Evolutionary conservation across 2,797 vertebrate species (phyloP).

Genomic region (Vultur gryphus): DNA sequence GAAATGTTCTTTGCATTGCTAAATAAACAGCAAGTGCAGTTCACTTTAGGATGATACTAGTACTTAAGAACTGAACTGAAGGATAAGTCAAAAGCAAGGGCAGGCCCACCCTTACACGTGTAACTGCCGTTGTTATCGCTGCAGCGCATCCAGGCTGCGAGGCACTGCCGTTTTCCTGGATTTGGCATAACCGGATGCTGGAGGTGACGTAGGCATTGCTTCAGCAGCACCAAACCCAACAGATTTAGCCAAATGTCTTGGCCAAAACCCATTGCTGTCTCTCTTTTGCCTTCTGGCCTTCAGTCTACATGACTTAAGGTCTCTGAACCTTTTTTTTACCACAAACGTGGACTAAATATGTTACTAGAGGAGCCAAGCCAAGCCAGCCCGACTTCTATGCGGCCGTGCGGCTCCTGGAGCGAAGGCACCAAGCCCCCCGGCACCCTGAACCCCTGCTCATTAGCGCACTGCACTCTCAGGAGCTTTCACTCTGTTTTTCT

Average conservation of each 20-base stretch:
- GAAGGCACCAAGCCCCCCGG: neutral
- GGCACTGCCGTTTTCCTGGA: fast-evolving
- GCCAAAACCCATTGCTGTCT: neutral
- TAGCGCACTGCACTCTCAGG: fast-evolving
- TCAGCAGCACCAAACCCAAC: neutral
- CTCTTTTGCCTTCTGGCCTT: neutral
- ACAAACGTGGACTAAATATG: too few relatives aligned
- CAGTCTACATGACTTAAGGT: neutral
- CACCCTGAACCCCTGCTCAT: neutral
- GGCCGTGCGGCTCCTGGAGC: fast-evolving
- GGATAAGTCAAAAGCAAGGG: neutral
- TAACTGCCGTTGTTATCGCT: fast-evolving
- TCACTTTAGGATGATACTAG: neutral
- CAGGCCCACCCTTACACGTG: fast-evolving
- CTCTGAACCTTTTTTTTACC: neutral
- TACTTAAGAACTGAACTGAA: neutral
- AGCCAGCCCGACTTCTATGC: fast-evolving
- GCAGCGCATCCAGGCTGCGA: neutral
- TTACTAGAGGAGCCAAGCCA: neutral
- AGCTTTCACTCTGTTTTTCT: fast-evolving
- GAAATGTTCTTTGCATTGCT: constrained; percentile 8
- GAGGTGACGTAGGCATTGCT: neutral
- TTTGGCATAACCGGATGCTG: neutral
- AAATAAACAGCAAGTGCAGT: neutral
- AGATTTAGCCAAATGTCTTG: neutral